These are phyloP conservation scores for Sericinus montela DNA, from an alignment of 2,888 invertebrate genomes.

Conservation along the genomic window DNA sequence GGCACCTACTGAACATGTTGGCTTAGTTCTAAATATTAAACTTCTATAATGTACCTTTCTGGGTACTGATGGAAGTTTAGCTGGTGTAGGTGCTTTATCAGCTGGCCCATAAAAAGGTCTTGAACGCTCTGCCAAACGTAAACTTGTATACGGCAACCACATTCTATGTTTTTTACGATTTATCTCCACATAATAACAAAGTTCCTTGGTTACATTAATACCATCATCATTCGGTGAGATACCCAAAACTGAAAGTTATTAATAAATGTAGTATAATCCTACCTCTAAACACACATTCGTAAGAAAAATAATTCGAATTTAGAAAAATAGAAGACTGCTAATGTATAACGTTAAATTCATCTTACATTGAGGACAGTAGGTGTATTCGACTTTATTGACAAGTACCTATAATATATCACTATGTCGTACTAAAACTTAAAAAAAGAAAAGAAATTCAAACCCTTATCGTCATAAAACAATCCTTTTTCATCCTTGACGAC, in stretches of 20 bases:
- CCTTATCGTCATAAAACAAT: slow-evolving; percentile 64
- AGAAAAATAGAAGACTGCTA: too few relatives aligned
- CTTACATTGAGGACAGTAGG: too few relatives aligned
- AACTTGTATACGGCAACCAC: slow-evolving; percentile 65
- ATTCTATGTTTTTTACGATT: slow-evolving; percentile 45
- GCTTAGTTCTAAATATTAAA: too few relatives aligned
- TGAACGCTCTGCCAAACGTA: slow-evolving; percentile 57
- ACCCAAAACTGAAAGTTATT: slow-evolving; percentile 48
- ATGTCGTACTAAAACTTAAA: too few relatives aligned
- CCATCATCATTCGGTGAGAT: slow-evolving; percentile 52
- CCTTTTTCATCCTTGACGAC: slow-evolving; percentile 64
- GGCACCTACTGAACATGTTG: too few relatives aligned
- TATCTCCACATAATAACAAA: slow-evolving; percentile 66
- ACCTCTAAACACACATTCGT: too few relatives aligned
- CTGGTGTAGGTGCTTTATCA: slow-evolving; percentile 32
- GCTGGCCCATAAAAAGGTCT: slow-evolving; percentile 65
- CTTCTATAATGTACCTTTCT: slow-evolving; percentile 42
- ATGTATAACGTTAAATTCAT: too few relatives aligned
- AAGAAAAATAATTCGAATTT: too few relatives aligned
- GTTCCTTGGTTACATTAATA: slow-evolving; percentile 43
- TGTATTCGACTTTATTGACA: too few relatives aligned
- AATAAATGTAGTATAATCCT: too few relatives aligned
- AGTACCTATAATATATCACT: too few relatives aligned
- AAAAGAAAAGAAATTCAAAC: slow-evolving; percentile 30
- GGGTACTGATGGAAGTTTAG: slow-evolving; percentile 30